Conservation (phyloP, 1,140 invertebrate genomes). For the Saccostrea cuccullata region DNA sequence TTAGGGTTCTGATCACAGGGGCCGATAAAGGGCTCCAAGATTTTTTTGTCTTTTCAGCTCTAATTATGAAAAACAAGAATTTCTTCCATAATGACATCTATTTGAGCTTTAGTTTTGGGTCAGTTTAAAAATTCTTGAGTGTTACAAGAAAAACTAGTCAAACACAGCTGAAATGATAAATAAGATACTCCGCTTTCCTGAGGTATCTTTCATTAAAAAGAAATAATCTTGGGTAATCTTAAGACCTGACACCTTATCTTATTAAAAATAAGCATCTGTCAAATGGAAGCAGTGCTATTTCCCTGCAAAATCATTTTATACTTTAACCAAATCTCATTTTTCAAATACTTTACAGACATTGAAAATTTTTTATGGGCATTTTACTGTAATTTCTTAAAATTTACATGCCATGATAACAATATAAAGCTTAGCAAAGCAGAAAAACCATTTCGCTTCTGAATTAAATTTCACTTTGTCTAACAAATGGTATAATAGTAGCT, state of each 20-base stretch:
- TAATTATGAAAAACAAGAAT: slow-evolving; percentile 33
- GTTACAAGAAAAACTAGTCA: background rate
- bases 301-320: background rate
- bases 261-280: background rate
- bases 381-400: slow-evolving; percentile 14
- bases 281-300: slow-evolving; percentile 2
- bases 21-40: background rate
- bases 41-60: slow-evolving; percentile 28
- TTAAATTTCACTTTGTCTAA: slow-evolving; percentile 2
- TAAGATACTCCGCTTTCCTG: slow-evolving; percentile 17
- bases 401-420: slow-evolving; percentile 8
- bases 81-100: slow-evolving; percentile 26
- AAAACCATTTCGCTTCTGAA: background rate
- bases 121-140: background rate
- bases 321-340: slow-evolving; percentile 18
- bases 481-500: background rate
- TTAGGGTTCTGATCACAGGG: slow-evolving; percentile 19
- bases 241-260: slow-evolving; percentile 17
- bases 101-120: background rate
- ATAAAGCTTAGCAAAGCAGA: slow-evolving; percentile 14
- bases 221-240: slow-evolving; percentile 31
- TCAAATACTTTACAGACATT: background rate
- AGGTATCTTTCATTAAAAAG: slow-evolving; percentile 36
- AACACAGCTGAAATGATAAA: slow-evolving; percentile 29
- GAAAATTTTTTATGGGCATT: background rate